Conservation (phyloP, 1,140 invertebrate species). For the Aleiodes sp. region DNA sequence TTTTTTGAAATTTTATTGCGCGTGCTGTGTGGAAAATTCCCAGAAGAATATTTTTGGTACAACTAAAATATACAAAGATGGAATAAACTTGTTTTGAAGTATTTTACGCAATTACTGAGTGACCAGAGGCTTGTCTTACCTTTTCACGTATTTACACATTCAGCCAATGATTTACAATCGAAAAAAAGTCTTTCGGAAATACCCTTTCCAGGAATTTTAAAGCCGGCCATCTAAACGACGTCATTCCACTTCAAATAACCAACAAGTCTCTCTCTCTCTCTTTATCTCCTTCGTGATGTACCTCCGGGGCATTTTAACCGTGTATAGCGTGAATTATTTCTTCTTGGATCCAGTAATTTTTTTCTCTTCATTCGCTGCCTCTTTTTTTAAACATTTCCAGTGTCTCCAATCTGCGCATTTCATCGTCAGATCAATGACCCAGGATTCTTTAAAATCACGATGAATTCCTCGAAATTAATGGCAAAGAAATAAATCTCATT, state of each 20-base stretch:
- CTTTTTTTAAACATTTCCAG: not conserved
- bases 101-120: no score
- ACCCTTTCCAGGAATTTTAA: not conserved
- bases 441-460: not conserved
- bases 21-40: no score
- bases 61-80: no score
- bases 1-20: no score
- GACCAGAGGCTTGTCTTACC: not conserved
- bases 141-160: not conserved
- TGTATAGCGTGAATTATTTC: constrained; percentile 10
- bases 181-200: not conserved
- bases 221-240: not conserved
- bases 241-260: not conserved
- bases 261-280: no score
- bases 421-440: not conserved
- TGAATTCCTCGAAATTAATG: not conserved
- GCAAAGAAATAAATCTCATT: no score
- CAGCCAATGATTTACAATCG: not conserved
- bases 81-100: no score
- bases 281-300: not conserved
- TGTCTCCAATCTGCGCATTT: not conserved
- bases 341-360: not conserved
- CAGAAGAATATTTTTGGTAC: no score
- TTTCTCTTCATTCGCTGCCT: not conserved
- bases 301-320: constrained; percentile 5